phyloP scores from a whole-genome alignment of 2,113 vertebrate species.

The Sturnus vulgaris region DNA sequence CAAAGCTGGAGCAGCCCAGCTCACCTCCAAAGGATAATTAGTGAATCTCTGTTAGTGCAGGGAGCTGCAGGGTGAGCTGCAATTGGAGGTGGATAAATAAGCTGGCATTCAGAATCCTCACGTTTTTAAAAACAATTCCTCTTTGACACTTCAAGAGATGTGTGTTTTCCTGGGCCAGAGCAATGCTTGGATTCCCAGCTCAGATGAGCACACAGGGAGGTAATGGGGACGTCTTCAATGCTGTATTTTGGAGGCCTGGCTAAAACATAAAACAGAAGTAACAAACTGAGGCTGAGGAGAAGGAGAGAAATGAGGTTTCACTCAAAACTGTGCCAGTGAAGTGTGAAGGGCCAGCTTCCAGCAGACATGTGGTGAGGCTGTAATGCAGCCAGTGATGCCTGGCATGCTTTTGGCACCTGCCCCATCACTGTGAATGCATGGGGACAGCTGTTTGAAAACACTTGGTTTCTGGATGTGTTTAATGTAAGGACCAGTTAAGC shows the following conservation, averaged over 20 bases:
- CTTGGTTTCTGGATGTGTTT: not conserved
- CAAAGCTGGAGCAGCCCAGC: conserved; percentile 36
- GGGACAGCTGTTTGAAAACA: not conserved
- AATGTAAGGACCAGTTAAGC: not conserved
- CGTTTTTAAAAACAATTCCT: not conserved
- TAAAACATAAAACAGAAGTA: not conserved
- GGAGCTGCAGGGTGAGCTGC: not conserved
- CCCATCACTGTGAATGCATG: accelerated
- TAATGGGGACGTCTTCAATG: accelerated
- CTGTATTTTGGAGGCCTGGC: not conserved
- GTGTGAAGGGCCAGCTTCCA: not conserved
- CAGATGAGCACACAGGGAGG: not conserved
- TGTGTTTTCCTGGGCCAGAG: not conserved
- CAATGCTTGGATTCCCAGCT: not conserved
- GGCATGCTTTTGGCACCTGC: not conserved
- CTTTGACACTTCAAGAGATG: not conserved
- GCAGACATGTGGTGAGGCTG: not conserved
- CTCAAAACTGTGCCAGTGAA: not conserved
- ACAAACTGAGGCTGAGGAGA: not conserved
- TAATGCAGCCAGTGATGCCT: not conserved
- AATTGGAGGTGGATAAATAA: not conserved
- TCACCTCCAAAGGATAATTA: conserved; percentile 53
- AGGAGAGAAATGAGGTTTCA: not conserved
- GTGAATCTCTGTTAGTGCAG: not conserved
- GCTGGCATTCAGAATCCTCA: not conserved